phyloP scores from a whole-genome alignment of 2,797 vertebrate genomes.

The Pangasius krempfi region DNA sequence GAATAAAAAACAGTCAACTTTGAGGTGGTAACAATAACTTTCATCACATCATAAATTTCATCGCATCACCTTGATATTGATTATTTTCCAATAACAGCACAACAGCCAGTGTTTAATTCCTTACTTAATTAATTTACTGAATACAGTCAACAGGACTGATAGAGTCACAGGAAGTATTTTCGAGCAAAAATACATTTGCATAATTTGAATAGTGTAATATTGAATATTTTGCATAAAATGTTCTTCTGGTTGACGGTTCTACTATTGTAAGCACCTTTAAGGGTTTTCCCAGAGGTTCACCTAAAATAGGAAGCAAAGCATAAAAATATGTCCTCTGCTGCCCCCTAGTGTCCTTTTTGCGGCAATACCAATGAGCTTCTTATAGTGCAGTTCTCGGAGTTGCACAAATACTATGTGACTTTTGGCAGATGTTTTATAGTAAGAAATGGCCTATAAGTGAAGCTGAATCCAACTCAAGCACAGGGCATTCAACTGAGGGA shows the following conservation, averaged over 20 bases:
- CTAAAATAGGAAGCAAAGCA: too few relatives aligned
- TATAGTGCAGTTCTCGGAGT: neutral
- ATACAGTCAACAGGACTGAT: too few relatives aligned
- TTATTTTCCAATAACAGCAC: neutral
- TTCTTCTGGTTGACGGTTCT: too few relatives aligned
- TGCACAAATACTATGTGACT: neutral
- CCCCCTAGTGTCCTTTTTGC: constrained; percentile 8
- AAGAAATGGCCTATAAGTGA: neutral
- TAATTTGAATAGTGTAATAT: neutral
- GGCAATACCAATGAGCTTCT: neutral
- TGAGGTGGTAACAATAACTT: neutral
- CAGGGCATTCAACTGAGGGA: neutral
- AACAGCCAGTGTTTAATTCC: neutral
- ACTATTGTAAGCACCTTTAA: neutral
- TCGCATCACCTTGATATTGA: neutral
- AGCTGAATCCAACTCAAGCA: neutral
- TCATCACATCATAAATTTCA: neutral
- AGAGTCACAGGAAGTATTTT: neutral
- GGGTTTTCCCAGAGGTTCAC: neutral
- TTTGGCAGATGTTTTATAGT: neutral
- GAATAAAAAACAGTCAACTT: neutral
- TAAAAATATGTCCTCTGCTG: constrained; percentile 7
- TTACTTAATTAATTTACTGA: neutral
- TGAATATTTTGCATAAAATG: neutral
- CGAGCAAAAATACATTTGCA: neutral